A percentile compares a stretch with the other conserved stretches of the same genome.
These are phyloP conservation scores for Ormia ochracea DNA, from an alignment of 2,888 invertebrate species.

Conservation along the genomic window DNA sequence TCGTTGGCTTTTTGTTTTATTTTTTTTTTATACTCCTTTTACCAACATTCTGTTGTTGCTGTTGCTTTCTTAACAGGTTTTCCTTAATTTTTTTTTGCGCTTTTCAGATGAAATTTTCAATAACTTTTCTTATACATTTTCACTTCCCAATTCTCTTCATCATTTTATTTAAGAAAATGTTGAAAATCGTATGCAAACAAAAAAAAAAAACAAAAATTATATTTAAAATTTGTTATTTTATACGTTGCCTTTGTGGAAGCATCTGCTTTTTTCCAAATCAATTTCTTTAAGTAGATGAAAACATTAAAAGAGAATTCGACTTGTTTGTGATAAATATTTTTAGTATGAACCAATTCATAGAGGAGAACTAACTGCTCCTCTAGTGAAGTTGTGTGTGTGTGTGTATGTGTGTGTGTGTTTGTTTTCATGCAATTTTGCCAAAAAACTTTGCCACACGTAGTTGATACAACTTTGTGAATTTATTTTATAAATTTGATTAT, in stretches of 20 bases:
- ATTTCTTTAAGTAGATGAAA: background rate
- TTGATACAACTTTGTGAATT: no score
- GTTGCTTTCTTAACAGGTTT: background rate
- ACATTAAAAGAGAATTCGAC: background rate
- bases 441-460: no score
- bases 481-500: no score
- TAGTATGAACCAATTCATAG: background rate
- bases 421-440: no score
- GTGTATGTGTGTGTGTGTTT: no score
- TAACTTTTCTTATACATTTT: conserved; percentile 34
- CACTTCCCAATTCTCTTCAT: background rate
- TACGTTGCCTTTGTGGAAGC: background rate
- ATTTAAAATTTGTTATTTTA: background rate
- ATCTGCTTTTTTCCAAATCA: background rate
- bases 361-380: no score
- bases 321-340: background rate
- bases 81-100: background rate
- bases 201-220: no score
- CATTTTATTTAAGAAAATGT: background rate
- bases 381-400: no score
- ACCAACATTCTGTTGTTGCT: conserved; percentile 29
- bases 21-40: background rate
- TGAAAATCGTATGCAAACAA: background rate
- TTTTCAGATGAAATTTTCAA: background rate
- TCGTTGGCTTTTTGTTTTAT: no score